Percentiles rank a stretch among this genome's conserved stretches.
Conservation (phyloP, 2,797 vertebrate species). For the Garrulus glandarius region DNA sequence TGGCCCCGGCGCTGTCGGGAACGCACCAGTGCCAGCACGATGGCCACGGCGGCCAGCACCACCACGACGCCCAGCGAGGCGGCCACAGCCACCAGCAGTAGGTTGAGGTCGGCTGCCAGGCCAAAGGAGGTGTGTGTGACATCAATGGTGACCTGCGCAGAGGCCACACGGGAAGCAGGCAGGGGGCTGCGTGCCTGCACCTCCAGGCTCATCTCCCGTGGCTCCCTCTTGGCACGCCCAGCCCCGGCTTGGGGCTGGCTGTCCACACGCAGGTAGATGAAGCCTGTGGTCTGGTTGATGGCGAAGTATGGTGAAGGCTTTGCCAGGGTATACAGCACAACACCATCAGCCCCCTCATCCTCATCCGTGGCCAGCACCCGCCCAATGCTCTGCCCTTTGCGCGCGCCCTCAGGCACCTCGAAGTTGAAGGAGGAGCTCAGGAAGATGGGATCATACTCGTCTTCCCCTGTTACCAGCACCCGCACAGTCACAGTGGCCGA, state of each 20-base stretch:
- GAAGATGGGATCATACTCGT: conserved; percentile 94
- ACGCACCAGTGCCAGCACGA: conserved; percentile 88
- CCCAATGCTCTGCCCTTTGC: conserved; percentile 90
- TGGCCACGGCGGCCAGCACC: conserved; percentile 88
- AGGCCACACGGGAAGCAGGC: conserved; percentile 84
- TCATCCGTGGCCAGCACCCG: conserved; percentile 90
- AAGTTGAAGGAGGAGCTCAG: conserved; percentile 85
- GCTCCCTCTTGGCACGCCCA: conserved; percentile 80
- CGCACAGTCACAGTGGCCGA: conserved; percentile 92
- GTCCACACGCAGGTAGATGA: conserved; percentile 88
- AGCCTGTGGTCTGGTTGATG: conserved; percentile 91
- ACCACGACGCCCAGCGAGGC: conserved; percentile 90
- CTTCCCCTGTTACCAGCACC: conserved; percentile 91
- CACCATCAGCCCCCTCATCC: conserved; percentile 90
- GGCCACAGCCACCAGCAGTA: conserved; percentile 88
- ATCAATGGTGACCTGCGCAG: conserved; percentile 85
- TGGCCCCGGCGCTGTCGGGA: conserved; percentile 74
- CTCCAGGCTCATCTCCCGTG: conserved; percentile 87
- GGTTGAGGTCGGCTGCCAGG: conserved; percentile 86
- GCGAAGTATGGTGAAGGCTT: conserved; percentile 87
- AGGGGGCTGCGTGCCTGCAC: conserved; percentile 89
- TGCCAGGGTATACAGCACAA: conserved; percentile 89
- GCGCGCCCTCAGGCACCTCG: conserved; percentile 89
- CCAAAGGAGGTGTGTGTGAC: conserved; percentile 93
- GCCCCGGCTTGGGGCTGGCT: conserved; percentile 68